Conservation (phyloP, 2,888 invertebrate genomes). For the Epirrita christyi region DNA sequence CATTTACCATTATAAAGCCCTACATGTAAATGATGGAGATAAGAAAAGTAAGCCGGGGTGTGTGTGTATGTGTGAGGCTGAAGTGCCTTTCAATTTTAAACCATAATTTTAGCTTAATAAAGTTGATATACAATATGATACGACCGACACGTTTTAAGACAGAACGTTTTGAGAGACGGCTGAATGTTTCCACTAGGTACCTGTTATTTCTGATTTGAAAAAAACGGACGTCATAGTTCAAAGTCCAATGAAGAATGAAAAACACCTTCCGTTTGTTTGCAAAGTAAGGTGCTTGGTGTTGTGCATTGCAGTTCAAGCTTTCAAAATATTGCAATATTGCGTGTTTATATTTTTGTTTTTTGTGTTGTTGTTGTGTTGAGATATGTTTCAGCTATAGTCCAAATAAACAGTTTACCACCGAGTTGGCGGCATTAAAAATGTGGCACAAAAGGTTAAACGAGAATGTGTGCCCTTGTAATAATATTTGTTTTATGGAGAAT, state of each 20-base stretch:
- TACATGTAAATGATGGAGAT: conserved; percentile 24
- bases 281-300: background rate
- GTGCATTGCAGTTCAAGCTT: background rate
- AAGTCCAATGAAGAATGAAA: background rate
- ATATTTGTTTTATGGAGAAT: background rate
- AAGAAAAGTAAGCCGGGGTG: conserved; percentile 4
- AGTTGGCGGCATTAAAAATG: background rate
- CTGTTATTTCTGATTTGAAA: no score
- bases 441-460: background rate
- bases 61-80: background rate
- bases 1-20: conserved; percentile 10
- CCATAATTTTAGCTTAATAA: background rate
- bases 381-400: background rate
- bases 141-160: no score
- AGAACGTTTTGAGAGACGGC: no score
- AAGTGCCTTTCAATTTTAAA: background rate
- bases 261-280: background rate
- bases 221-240: background rate
- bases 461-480: background rate
- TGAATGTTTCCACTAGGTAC: no score
- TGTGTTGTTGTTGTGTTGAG: no score
- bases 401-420: background rate
- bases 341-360: no score
- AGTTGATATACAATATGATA: no score
- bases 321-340: background rate